These are phyloP conservation scores for Lytechinus variegatus DNA, from an alignment of 35 echinoderm and acorn worm genomes.

Conservation along the genomic window DNA sequence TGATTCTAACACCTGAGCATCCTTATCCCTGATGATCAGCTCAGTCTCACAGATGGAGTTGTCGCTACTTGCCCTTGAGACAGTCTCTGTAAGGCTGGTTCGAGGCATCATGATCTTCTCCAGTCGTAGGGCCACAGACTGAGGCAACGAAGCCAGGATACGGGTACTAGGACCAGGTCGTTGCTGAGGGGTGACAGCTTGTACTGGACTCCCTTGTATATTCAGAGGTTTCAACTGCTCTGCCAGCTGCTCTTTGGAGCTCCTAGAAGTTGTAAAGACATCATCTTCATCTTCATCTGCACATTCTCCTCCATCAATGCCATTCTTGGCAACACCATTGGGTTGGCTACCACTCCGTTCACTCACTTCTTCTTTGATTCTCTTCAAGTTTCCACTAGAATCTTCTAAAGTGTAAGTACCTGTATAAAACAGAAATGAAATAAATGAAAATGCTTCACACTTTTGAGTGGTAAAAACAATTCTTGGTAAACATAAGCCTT, in stretches of 20 bases:
- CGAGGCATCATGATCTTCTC: constrained; percentile 77
- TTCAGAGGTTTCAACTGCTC: constrained; percentile 69
- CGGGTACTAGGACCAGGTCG: constrained; percentile 67
- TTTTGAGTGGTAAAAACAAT: background rate
- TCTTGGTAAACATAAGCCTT: too few species aligned
- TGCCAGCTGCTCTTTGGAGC: constrained; percentile 72
- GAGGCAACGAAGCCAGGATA: constrained; percentile 75
- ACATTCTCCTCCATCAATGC: background rate
- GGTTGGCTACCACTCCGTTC: constrained; percentile 43
- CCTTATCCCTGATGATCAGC: constrained; percentile 8
- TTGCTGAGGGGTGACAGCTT: background rate
- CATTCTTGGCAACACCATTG: constrained; percentile 47
- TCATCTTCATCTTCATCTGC: constrained; percentile 28
- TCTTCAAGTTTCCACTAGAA: background rate
- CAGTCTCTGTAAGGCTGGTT: constrained; percentile 55
- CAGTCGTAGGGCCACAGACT: constrained; percentile 68
- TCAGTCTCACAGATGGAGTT: constrained; percentile 32
- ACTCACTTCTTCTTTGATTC: constrained; percentile 30
- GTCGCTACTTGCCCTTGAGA: constrained; percentile 38
- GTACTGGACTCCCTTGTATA: constrained; percentile 33
- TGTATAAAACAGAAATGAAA: background rate
- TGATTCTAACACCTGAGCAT: background rate
- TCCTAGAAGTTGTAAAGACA: constrained; percentile 52
- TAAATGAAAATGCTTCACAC: background rate
- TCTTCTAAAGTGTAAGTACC: constrained; percentile 50